Conservation (phyloP, 2,888 invertebrate species). For the Leptogaster cylindrica region DNA sequence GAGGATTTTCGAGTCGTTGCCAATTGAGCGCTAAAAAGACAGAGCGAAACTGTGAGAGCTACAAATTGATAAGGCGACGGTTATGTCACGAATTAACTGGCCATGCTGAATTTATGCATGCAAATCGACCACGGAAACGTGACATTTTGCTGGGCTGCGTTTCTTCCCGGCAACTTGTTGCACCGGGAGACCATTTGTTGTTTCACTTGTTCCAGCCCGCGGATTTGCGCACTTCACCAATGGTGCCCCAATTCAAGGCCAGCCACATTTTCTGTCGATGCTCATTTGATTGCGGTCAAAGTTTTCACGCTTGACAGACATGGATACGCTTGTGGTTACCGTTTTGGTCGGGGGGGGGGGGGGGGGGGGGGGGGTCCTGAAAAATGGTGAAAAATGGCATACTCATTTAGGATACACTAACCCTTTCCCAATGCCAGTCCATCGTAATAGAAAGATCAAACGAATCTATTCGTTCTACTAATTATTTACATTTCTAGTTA, state of each 20-base stretch:
- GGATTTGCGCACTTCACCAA: neutral
- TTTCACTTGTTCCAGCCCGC: constrained; percentile 35
- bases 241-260: constrained; percentile 27
- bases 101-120: constrained; percentile 47
- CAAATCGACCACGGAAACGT: constrained; percentile 46
- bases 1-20: neutral
- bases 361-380: too few relatives aligned
- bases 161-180: constrained; percentile 43
- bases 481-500: too few relatives aligned
- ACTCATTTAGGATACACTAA: too few relatives aligned
- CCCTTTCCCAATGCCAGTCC: too few relatives aligned
- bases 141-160: constrained; percentile 46
- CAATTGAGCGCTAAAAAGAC: neutral
- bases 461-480: too few relatives aligned
- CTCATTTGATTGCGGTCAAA: too few relatives aligned
- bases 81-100: constrained; percentile 47
- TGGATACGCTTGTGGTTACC: too few relatives aligned
- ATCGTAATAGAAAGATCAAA: too few relatives aligned
- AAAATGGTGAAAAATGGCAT: too few relatives aligned
- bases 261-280: constrained; percentile 32
- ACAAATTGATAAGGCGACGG: constrained; percentile 46
- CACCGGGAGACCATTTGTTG: constrained; percentile 25
- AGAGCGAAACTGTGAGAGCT: constrained; percentile 27
- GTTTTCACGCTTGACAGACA: too few relatives aligned
- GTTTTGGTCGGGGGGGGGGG: too few relatives aligned